A percentile compares a stretch with the other conserved stretches of the same genome.
Evolutionary conservation across 2,888 invertebrate genomes (phyloP).

Genomic region (Papilio gigon): DNA sequence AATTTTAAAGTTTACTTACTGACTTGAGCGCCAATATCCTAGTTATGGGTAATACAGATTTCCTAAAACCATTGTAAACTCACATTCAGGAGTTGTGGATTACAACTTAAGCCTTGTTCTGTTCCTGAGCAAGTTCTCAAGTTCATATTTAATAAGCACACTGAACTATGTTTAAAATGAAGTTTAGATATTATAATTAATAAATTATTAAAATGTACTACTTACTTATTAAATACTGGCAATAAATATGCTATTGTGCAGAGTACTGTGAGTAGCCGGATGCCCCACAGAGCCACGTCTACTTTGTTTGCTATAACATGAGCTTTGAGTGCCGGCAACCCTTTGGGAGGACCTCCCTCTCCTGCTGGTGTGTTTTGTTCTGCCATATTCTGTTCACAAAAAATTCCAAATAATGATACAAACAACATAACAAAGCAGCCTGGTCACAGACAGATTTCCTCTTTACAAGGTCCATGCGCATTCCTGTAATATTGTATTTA

Average conservation of each 20-base stretch:
- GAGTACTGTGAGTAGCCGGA: conserved; percentile 91
- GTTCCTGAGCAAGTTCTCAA: too few relatives aligned
- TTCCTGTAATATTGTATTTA: background rate
- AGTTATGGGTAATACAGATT: too few relatives aligned
- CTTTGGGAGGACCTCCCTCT: conserved; percentile 77
- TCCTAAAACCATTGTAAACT: too few relatives aligned
- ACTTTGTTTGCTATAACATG: conserved; percentile 92
- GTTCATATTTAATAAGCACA: too few relatives aligned
- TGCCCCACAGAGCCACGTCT: conserved; percentile 93
- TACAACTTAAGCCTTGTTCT: too few relatives aligned
- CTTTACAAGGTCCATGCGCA: background rate
- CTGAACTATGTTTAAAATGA: too few relatives aligned
- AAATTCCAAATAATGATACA: background rate
- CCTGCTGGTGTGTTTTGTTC: conserved; percentile 67
- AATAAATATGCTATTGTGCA: conserved; percentile 93
- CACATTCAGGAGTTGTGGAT: too few relatives aligned
- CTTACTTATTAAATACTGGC: conserved; percentile 93
- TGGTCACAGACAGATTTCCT: background rate
- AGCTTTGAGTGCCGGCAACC: conserved; percentile 85
- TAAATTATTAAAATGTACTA: too few relatives aligned
- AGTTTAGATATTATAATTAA: too few relatives aligned
- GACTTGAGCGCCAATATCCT: too few relatives aligned
- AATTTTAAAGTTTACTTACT: too few relatives aligned
- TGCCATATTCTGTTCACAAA: conserved; percentile 62
- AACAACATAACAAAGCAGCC: conserved; percentile 18